Conservation (phyloP, 2,797 vertebrate species). For the Hephaestus fuliginosus region DNA sequence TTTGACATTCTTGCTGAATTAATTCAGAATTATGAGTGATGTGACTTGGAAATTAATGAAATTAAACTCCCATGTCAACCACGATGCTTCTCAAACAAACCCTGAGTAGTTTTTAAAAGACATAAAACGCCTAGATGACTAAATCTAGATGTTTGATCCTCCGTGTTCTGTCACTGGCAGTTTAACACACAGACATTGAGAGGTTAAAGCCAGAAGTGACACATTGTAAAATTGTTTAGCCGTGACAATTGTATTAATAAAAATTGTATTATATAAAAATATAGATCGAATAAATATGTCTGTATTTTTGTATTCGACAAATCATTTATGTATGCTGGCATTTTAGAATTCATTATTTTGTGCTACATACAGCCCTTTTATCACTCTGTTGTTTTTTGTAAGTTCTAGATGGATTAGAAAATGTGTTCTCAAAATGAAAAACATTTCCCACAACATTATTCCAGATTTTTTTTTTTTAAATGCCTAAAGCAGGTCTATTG, state of each 20-base stretch:
- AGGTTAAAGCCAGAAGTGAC: not conserved
- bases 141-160: not conserved
- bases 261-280: not conserved
- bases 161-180: not conserved
- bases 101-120: not conserved
- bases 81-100: not conserved
- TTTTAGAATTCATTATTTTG: not conserved
- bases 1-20: constrained; percentile 37
- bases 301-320: constrained; percentile 8
- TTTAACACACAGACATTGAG: not conserved
- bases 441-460: not conserved
- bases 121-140: too few relatives aligned
- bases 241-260: not conserved
- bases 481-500: not conserved
- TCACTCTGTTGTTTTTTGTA: not conserved
- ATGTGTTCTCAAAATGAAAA: not conserved
- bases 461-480: not conserved
- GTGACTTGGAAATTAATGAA: constrained; percentile 34
- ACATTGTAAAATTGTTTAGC: not conserved
- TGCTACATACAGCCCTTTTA: not conserved
- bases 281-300: not conserved
- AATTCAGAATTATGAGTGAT: constrained; percentile 21
- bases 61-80: not conserved
- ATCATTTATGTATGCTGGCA: not conserved
- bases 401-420: not conserved